Evolutionary conservation across 2,888 invertebrate species (phyloP).

Genomic region (Rhagium mordax): DNA sequence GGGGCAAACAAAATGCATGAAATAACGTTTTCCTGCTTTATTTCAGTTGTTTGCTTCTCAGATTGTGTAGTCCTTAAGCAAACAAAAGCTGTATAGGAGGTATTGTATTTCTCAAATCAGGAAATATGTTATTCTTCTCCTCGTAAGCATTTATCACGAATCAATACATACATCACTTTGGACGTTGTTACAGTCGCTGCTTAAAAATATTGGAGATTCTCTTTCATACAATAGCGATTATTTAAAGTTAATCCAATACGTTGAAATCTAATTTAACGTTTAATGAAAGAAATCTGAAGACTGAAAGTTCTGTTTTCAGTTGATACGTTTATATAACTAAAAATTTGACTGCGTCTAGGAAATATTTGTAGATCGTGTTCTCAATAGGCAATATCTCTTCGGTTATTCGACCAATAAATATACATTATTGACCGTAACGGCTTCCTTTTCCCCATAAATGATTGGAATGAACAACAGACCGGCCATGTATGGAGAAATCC

Average conservation of each 20-base stretch:
- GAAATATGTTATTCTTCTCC: not conserved
- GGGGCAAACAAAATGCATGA: not conserved
- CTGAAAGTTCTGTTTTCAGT: too few relatives aligned
- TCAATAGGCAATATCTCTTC: not conserved
- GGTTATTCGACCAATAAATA: not conserved
- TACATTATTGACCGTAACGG: not conserved
- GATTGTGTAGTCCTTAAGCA: not conserved
- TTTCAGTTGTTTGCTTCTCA: conserved; percentile 8
- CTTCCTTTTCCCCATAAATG: not conserved
- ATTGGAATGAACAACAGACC: not conserved
- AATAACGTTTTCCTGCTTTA: not conserved
- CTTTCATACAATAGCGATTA: too few relatives aligned
- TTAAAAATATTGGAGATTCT: not conserved
- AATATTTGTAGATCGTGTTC: not conserved
- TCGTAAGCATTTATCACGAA: not conserved
- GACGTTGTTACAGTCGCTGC: not conserved
- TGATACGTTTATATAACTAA: too few relatives aligned
- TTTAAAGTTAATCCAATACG: too few relatives aligned
- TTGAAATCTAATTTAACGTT: too few relatives aligned
- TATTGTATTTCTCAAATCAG: not conserved
- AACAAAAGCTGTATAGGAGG: conserved; percentile 4
- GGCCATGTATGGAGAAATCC: conserved; percentile 5
- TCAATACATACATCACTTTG: not conserved
- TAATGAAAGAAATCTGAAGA: too few relatives aligned
- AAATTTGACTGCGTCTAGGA: not conserved